These are phyloP conservation scores for Enteromius anoplus DNA, from an alignment of 2,797 vertebrate genomes.

Conservation along the genomic window DNA sequence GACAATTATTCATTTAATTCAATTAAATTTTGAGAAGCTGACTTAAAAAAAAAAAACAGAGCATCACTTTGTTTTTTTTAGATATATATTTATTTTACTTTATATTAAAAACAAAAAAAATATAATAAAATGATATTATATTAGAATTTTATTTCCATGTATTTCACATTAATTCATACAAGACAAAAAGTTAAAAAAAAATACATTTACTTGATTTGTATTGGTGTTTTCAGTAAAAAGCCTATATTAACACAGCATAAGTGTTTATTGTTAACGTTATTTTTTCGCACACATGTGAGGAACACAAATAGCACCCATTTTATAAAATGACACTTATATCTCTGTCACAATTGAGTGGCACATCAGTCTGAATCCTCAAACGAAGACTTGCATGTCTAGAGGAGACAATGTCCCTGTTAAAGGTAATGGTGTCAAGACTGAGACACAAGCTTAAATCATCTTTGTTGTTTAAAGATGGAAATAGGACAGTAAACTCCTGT, in stretches of 20 bases:
- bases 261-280: not conserved
- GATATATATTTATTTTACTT: not conserved
- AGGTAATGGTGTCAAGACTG: constrained; percentile 22
- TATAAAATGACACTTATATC: not conserved
- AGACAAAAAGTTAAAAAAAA: not conserved
- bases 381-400: constrained; percentile 6
- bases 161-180: not conserved
- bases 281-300: not conserved
- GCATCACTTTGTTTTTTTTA: not conserved
- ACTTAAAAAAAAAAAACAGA: not conserved
- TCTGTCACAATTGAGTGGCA: not conserved
- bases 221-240: not conserved
- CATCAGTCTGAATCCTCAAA: not conserved
- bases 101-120: not conserved
- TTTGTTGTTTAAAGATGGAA: constrained; percentile 34
- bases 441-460: constrained; percentile 35
- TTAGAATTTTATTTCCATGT: not conserved
- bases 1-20: not conserved
- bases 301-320: not conserved
- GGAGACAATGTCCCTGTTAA: constrained; percentile 28
- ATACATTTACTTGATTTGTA: not conserved
- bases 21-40: not conserved
- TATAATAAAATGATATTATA: not conserved
- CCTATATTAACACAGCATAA: not conserved
- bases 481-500: constrained; percentile 35